Evolutionary conservation across 2,888 invertebrate species (phyloP), one percentile per base, ranked within the genome.

Genomic region (Steromphala cineraria): DNA sequence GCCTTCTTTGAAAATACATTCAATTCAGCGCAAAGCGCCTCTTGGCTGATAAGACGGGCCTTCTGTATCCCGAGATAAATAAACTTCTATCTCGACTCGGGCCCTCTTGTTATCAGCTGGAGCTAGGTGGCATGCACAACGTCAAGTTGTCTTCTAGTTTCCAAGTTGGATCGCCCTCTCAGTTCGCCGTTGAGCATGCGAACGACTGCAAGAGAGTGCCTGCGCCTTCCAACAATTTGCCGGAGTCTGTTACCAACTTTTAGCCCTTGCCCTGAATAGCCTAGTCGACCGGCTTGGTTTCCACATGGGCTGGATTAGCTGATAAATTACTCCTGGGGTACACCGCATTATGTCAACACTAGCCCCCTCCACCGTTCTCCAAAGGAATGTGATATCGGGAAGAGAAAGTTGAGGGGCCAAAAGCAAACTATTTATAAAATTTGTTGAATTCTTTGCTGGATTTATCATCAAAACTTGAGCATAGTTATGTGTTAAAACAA

Each of bases 241-340:
- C 17, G 40, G 19, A 36, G 71, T 40, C 40, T 15, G 71, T 71
- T 71, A 19, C 71, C 36, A 36, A 71, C 71, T 36, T 17, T 40
- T 71, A 71, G 31, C 71, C 71, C 71, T 40, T 71, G 71, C 71
- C 71, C 71, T 71, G 71, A 71, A 71, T 71, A 71, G 71, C 71
- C 71, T 19, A 71, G 71, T 71, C 71, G 71, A 71, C 71, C 36
- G 71, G 71, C 71, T 71, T 71, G 19, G 24, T 46, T 24, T 24
- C 56, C 71, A 71, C 71, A 71, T 71, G 71, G 71, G 36, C 31
- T 71, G 36, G 71, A 71, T 36, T 71, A 36, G 40, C 71, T 71
- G 71, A 71, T 71, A 71, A 71, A 71, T 40, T 31, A 71, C 71
- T 71, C 17, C n/a, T 71, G 31, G 62, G 71, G 40, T 71, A 71